phyloP scores from a whole-genome alignment of 2,888 invertebrate species.

The Drosophila antonietae region DNA sequence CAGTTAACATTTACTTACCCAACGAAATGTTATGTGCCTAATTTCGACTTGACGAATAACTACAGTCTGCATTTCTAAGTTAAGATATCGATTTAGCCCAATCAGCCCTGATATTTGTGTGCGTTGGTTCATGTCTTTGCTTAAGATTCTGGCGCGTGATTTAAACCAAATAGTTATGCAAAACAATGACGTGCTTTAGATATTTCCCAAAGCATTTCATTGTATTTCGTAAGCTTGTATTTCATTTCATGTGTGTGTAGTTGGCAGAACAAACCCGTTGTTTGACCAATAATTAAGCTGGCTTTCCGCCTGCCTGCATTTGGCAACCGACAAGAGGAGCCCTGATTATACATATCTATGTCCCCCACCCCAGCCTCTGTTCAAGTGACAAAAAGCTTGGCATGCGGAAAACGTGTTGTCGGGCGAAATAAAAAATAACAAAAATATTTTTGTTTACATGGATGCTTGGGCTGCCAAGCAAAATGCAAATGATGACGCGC shows the following conservation, averaged over 20 bases:
- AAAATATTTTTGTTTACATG: slow-evolving; percentile 74
- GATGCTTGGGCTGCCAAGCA: slow-evolving; percentile 8
- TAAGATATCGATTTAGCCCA: slow-evolving; percentile 4
- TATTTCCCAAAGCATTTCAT: not conserved
- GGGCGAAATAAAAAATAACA: slow-evolving; percentile 36
- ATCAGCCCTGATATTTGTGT: not conserved
- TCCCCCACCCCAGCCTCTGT: not conserved
- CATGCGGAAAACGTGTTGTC: slow-evolving; percentile 39
- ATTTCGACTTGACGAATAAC: not conserved
- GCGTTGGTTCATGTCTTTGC: slow-evolving; percentile 27
- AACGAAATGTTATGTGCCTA: slow-evolving; percentile 22
- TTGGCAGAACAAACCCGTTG: slow-evolving; percentile 17
- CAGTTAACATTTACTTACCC: slow-evolving; percentile 32
- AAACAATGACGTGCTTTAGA: no score
- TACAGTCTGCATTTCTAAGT: not conserved
- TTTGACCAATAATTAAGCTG: slow-evolving; percentile 33
- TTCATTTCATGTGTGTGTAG: slow-evolving; percentile 1
- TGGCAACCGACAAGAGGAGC: slow-evolving; percentile 48
- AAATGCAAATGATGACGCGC: slow-evolving; percentile 44
- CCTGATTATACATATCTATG: slow-evolving; percentile 14
- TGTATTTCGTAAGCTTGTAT: not conserved
- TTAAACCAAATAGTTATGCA: not conserved
- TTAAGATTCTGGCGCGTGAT: slow-evolving; percentile 16
- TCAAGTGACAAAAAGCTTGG: not conserved
- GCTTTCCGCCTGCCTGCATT: slow-evolving; percentile 48